Conservation (phyloP, 2,888 invertebrate species). For the Meghimatium bilineatum region DNA sequence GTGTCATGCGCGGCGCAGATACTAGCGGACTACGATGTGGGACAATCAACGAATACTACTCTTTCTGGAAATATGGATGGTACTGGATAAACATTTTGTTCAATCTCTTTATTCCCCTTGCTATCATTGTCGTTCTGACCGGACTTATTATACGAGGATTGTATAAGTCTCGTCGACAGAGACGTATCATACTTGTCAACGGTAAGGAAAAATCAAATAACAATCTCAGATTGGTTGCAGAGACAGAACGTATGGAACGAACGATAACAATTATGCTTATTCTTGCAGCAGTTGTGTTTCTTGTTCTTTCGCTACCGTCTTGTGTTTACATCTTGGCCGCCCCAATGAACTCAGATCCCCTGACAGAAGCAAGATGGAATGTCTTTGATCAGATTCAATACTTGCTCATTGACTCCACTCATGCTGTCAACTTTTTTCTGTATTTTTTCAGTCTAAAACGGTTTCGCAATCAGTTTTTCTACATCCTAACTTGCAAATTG, state of each 20-base stretch:
- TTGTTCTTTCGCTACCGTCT: conserved; percentile 46
- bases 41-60: neutral
- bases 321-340: conserved; percentile 45
- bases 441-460: conserved; percentile 50
- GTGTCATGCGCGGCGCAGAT: conserved; percentile 34
- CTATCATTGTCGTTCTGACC: conserved; percentile 38
- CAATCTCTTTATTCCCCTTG: conserved; percentile 39
- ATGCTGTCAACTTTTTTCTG: conserved; percentile 52
- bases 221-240: conserved; percentile 7
- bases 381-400: conserved; percentile 45
- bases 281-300: conserved; percentile 45
- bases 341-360: neutral
- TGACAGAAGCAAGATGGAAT: conserved; percentile 4
- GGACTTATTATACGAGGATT: conserved; percentile 49
- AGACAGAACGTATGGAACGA: conserved; percentile 34
- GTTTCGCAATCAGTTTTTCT: conserved; percentile 49
- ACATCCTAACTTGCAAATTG: conserved; percentile 29
- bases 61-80: conserved; percentile 42
- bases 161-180: conserved; percentile 20
- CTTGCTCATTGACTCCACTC: conserved; percentile 46
- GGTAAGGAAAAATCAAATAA: conserved; percentile 11
- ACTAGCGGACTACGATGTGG: conserved; percentile 28
- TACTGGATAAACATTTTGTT: conserved; percentile 47
- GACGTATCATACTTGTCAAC: conserved; percentile 27
- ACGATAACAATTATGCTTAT: conserved; percentile 51